Conservation (phyloP, 2,888 invertebrate genomes). For the Beris morrisii region DNA sequence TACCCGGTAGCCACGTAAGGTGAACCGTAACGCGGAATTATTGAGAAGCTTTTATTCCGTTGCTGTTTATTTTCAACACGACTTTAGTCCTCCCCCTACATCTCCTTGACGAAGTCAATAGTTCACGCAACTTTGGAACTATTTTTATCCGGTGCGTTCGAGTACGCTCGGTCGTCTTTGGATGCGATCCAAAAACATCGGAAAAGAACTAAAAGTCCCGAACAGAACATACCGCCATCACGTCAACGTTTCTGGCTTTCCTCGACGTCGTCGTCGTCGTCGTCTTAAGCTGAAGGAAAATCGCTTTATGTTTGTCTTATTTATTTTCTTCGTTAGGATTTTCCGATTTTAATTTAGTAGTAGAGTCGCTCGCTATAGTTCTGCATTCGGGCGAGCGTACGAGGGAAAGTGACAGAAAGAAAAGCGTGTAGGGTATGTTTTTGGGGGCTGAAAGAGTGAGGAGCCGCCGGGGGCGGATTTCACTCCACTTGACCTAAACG, state of each 20-base stretch:
- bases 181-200: conserved; percentile 5
- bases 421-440: background rate
- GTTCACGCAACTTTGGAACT: conserved; percentile 17
- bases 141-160: conserved; percentile 18
- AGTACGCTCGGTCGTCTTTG: conserved; percentile 6
- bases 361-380: background rate
- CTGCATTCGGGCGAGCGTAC: background rate
- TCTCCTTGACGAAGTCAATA: background rate
- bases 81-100: background rate
- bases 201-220: background rate
- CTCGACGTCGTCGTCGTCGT: background rate
- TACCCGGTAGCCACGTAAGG: too few relatives aligned
- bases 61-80: background rate
- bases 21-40: too few relatives aligned
- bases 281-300: conserved; percentile 2
- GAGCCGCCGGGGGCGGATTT: background rate
- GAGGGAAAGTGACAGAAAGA: conserved; percentile 10
- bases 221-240: too few relatives aligned
- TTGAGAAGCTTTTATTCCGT: too few relatives aligned
- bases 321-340: conserved; percentile 10
- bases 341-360: conserved; percentile 3
- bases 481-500: conserved; percentile 24
- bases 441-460: conserved; percentile 13
- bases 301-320: conserved; percentile 1
- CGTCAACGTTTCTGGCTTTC: conserved; percentile 2